These are phyloP conservation scores for Allygus modestus DNA, from an alignment of 2,888 invertebrate genomes.

Conservation along the genomic window DNA sequence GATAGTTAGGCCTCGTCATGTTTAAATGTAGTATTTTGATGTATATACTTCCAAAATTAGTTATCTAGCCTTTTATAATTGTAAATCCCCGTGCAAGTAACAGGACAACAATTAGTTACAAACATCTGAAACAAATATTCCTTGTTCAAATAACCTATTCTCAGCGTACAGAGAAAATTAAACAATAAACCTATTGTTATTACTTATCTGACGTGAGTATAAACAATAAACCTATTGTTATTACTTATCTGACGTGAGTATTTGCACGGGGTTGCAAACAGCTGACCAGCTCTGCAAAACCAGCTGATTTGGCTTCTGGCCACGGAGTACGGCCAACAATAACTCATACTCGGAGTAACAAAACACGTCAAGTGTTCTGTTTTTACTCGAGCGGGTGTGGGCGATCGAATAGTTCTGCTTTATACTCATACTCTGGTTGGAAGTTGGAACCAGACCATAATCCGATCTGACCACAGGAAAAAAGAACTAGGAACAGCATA, in stretches of 20 bases:
- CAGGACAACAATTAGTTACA: no score
- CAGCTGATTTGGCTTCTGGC: constrained; percentile 6
- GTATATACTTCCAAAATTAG: no score
- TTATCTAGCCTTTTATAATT: no score
- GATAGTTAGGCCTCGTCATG: no score
- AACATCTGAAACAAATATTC: no score
- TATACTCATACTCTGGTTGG: no score
- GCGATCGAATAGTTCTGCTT: background rate
- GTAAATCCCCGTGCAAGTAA: no score
- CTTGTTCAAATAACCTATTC: background rate
- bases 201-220: background rate
- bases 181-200: background rate
- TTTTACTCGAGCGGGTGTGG: background rate
- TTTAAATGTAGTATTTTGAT: no score
- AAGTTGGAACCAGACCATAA: no score
- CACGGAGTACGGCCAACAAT: constrained; percentile 18
- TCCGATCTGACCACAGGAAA: no score
- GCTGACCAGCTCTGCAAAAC: background rate
- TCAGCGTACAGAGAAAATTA: background rate
- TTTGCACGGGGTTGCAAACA: background rate
- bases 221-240: background rate
- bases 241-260: background rate
- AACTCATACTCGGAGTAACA: constrained; percentile 26
- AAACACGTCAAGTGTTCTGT: constrained; percentile 38
- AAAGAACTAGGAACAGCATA: no score